A percentile compares a stretch with the other conserved stretches of the same genome.
Evolutionary conservation across 2,888 invertebrate genomes (phyloP).

Genomic region (Chymomyza caudatula): DNA sequence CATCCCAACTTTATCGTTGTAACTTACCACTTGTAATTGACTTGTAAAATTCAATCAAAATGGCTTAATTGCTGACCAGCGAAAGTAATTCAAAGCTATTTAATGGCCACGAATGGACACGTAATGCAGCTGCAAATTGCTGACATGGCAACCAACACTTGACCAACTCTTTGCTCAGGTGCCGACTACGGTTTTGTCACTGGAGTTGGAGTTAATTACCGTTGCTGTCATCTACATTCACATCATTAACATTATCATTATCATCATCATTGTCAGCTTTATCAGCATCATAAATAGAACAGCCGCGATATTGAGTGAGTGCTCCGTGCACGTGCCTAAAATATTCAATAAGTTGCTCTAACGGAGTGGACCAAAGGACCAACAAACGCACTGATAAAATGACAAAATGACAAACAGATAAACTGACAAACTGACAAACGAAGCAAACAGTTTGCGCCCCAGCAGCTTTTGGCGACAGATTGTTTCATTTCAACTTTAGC

Average conservation of each 20-base stretch:
- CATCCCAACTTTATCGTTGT: constrained; percentile 16
- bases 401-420: not conserved
- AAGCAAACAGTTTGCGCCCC: not conserved
- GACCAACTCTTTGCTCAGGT: not conserved
- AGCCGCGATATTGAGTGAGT: not conserved
- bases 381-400: not conserved
- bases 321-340: constrained; percentile 40
- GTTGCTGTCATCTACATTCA: constrained; percentile 58
- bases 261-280: not conserved
- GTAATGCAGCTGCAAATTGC: constrained; percentile 38
- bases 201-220: constrained; percentile 53
- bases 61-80: constrained; percentile 20
- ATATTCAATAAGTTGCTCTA: constrained; percentile 29
- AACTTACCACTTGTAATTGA: constrained; percentile 62
- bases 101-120: constrained; percentile 33
- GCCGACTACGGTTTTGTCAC: constrained; percentile 18
- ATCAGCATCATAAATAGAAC: constrained; percentile 2
- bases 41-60: constrained; percentile 52
- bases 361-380: not conserved
- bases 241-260: constrained; percentile 10
- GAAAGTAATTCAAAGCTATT: constrained; percentile 60
- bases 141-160: constrained; percentile 7
- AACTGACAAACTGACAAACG: not conserved
- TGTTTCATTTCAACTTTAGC: constrained; percentile 48
- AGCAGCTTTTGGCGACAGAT: constrained; percentile 50